Evolutionary conservation across 2,888 invertebrate species (phyloP), one percentile per base, ranked within the genome.

Genomic region (Andrena flavipes): DNA sequence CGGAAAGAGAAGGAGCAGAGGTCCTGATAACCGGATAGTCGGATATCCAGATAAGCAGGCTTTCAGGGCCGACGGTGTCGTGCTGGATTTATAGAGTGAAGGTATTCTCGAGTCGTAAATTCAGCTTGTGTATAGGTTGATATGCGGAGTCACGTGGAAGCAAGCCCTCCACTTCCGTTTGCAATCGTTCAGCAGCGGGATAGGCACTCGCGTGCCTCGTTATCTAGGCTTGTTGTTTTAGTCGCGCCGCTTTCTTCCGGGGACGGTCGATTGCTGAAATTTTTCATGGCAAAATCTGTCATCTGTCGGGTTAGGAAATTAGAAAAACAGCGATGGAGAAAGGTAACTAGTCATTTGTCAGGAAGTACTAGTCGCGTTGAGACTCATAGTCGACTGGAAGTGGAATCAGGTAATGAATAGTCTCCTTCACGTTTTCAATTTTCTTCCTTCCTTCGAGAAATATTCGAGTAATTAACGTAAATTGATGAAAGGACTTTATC

Each of bases 1-100:
- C 68, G 72, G 84, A 63, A 73, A 72, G 81, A 62, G 77, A 56
- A 60, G 78, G 54, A 68, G 49, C 48, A 29, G 84, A 68, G 60
- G 51, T 77, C 79, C 84, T 75, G 85, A 79, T 88, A 87, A 86
- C 69, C 85, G 81, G 86, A 89, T 87, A 89, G 85, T 84, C 84
- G 86, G 89, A 88, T 88, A 87, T 85, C 86, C 80, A 86, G 87
- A 88, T 87, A 86, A 82, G 84, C 82, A 67, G 73, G 77, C 67
- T 84, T 83, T 82, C 83, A 86, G 81, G 84, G 69, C 70, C 74
- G 78, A 67, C 80, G 75, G 67, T 63, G 71, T 75, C 74, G 76
- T 62, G 77, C 26, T 29, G 76, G 82, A 86, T 84, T 87, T 82
- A 87, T 84, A 79, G 85, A 75, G 73, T 68, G 85, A 76, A 76